These are phyloP conservation scores for Drosophila dives DNA, from an alignment of 2,888 invertebrate genomes.

Conservation along the genomic window DNA sequence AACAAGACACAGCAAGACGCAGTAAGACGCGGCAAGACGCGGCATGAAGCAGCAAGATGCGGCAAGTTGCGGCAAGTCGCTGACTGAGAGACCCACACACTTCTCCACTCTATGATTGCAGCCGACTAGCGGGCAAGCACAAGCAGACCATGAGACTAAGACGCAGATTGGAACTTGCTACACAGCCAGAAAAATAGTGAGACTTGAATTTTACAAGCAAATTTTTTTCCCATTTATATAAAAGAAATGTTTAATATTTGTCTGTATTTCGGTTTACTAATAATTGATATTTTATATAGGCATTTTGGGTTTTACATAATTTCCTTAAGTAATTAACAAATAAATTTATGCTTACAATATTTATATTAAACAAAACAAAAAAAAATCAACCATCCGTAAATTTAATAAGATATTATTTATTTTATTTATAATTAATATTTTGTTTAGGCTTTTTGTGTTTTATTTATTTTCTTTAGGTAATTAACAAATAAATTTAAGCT, in stretches of 20 bases:
- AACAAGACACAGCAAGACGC: constrained; percentile 22
- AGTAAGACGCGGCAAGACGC: too few relatives aligned
- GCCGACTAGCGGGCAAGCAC: constrained; percentile 1
- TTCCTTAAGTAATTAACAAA: background rate
- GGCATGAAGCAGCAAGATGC: too few relatives aligned
- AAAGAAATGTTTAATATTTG: background rate
- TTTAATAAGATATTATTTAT: background rate
- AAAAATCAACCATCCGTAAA: background rate
- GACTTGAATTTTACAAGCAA: background rate
- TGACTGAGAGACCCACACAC: constrained; percentile 32
- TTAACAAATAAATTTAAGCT: background rate
- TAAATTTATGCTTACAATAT: background rate
- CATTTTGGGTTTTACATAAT: too few relatives aligned
- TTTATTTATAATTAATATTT: too few relatives aligned
- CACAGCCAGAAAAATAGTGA: background rate
- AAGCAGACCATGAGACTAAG: constrained; percentile 15
- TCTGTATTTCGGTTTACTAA: too few relatives aligned
- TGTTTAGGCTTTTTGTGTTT: too few relatives aligned
- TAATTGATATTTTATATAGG: background rate
- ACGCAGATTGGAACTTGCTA: constrained; percentile 3
- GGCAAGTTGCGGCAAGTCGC: too few relatives aligned
- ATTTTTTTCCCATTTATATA: background rate
- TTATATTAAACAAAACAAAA: background rate
- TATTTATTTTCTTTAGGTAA: too few relatives aligned
- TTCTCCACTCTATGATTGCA: constrained; percentile 29